Evolutionary conservation across 1,140 invertebrate genomes (phyloP).

Genomic region (Globodera ellingtonae): DNA sequence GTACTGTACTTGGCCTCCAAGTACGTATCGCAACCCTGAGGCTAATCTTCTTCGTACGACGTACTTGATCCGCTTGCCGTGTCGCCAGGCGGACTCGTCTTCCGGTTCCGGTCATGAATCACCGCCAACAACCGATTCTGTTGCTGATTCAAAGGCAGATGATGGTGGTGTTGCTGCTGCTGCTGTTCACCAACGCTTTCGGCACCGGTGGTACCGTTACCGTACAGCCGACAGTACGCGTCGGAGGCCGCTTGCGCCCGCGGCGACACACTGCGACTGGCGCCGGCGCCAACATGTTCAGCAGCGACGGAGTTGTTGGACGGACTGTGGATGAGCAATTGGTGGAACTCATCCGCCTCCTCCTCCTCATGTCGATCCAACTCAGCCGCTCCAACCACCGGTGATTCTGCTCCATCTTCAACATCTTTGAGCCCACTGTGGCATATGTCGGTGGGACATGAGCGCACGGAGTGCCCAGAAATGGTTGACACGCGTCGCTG

Average conservation of each 20-base stretch:
- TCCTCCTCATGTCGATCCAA: constrained; percentile 12
- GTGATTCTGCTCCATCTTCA: neutral
- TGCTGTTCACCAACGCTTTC: neutral
- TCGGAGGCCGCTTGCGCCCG: constrained; percentile 1
- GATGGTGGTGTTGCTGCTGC: constrained; percentile 12
- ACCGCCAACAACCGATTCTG: constrained; percentile 12
- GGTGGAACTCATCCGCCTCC: constrained; percentile 23
- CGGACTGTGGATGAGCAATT: constrained; percentile 9
- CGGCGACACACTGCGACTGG: neutral
- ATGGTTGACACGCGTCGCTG: constrained; percentile 55
- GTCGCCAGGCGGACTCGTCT: constrained; percentile 11
- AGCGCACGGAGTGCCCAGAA: constrained; percentile 54
- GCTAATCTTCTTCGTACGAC: neutral
- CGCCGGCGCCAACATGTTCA: neutral
- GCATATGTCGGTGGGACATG: constrained; percentile 56
- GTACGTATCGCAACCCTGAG: neutral
- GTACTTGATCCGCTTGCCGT: neutral
- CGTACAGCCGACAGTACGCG: constrained; percentile 1
- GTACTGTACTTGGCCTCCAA: no score
- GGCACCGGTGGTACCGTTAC: neutral
- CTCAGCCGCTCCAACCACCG: neutral
- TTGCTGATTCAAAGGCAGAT: neutral
- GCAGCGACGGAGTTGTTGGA: constrained; percentile 13
- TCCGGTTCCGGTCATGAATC: neutral
- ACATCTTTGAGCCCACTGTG: constrained; percentile 3